Base-by-base conservation (phyloP, 2,888 invertebrate species). In the Cerastis leucographa region DNA sequence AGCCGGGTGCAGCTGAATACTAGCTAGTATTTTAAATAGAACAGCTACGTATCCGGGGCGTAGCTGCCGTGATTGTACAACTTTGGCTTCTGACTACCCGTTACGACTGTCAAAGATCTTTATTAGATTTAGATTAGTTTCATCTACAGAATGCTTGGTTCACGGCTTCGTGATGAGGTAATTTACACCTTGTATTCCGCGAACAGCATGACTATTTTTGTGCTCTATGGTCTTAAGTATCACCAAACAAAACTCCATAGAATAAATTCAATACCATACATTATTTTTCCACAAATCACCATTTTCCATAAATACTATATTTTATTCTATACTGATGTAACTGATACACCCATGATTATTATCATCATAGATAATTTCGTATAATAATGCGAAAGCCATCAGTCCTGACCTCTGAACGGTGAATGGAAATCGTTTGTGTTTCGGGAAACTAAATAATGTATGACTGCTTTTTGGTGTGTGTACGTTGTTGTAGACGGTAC, bases 361-460 rank as follows among this genome's bases (percentile, higher is more conserved):
- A 87, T 75, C 74, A 86, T 74, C 72, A 81, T 62, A 74, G 71
- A 71, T 76, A 68, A 74, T 49, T 46, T 19, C n/a, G 35, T n/a
- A 71, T 75, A 68, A 80, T 76, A 75, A 77, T 68, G 61, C 67
- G 61, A 67, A 70, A 74, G 35, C 17, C 35, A 19, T 72, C 40
- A 61, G 56, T 6, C 22, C 62, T 85, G 87, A 90, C 87, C 90
- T 89, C 76, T 89, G 85, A 69, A 70, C 75, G 67, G 40, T 71
- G 22, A 59, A 84, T 75, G 79, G 85, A 83, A 82, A 83, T 77
- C 51, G 40, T 80, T 80, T 81, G 79, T 83, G 56, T 84, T 71
- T 69, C 22, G 81, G 79, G 69, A 73, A 75, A 71, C 74, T 88
- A 85, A 82, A 91, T 89, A 82, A 90, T 89, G 83, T 84, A 89